Conservation (phyloP, 2,888 invertebrate genomes). For the Metellina segmentata region DNA sequence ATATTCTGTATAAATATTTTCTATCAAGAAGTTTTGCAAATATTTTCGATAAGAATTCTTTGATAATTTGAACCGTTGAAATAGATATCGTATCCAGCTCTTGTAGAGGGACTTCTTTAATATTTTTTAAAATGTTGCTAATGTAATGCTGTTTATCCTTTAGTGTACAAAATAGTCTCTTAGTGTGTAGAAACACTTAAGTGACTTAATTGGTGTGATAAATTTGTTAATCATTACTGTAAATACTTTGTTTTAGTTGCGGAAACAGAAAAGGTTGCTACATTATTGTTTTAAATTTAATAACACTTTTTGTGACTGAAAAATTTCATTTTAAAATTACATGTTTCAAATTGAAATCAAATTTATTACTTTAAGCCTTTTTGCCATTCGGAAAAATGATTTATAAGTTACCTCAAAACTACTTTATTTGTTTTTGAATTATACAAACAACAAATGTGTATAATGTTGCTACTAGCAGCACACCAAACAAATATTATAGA, state of each 20-base stretch:
- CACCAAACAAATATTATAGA: too few relatives aligned
- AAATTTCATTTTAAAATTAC: too few relatives aligned
- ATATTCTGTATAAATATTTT: constrained; percentile 23
- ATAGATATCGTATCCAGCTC: background rate
- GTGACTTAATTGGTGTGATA: constrained; percentile 27
- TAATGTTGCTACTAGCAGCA: too few relatives aligned
- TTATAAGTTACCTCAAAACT: too few relatives aligned
- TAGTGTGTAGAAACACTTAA: constrained; percentile 13
- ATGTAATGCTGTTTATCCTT: background rate
- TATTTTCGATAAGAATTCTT: constrained; percentile 38
- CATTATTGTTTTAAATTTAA: too few relatives aligned
- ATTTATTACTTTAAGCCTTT: too few relatives aligned
- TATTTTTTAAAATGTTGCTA: background rate
- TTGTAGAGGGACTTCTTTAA: background rate
- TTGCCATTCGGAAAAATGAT: too few relatives aligned
- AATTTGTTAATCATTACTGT: background rate
- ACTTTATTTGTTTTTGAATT: too few relatives aligned
- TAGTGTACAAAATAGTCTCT: background rate
- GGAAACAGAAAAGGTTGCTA: background rate
- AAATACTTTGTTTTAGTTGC: background rate
- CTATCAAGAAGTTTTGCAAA: constrained; percentile 13
- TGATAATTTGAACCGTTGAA: constrained; percentile 15
- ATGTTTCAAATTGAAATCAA: too few relatives aligned
- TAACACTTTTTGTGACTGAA: too few relatives aligned
- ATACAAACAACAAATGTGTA: too few relatives aligned